A percentile compares a stretch with the other conserved stretches of the same genome.
phyloP scores from a whole-genome alignment of 2,888 invertebrate genomes.

The Folsomia candida region DNA sequence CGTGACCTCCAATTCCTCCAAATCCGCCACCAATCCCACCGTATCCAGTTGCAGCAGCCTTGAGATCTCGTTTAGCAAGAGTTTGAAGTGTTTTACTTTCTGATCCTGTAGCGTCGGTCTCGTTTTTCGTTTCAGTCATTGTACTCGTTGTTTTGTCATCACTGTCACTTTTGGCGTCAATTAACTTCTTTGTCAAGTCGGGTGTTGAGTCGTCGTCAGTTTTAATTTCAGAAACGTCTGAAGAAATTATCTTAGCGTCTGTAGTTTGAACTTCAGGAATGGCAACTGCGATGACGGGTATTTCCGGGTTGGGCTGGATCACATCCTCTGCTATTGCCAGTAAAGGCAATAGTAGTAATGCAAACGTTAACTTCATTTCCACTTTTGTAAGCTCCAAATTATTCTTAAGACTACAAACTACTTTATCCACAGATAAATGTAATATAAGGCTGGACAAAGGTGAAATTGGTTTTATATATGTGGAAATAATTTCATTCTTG shows the following conservation, averaged over 20 bases:
- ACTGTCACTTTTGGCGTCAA: slow-evolving; percentile 1
- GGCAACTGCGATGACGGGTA: slow-evolving; percentile 11
- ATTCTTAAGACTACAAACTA: not conserved
- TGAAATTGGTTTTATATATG: not conserved
- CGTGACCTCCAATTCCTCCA: slow-evolving; percentile 21
- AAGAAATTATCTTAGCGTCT: not conserved
- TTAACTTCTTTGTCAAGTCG: not conserved
- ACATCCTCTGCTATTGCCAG: slow-evolving; percentile 22
- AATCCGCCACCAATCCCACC: slow-evolving; percentile 17
- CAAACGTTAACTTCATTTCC: not conserved
- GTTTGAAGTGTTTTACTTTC: slow-evolving; percentile 9
- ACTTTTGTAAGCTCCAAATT: not conserved
- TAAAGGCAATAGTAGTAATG: slow-evolving; percentile 8
- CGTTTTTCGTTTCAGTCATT: slow-evolving; percentile 6
- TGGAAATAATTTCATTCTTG: no score
- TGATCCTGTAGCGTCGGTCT: not conserved
- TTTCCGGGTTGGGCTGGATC: not conserved
- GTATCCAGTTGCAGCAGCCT: slow-evolving; percentile 37
- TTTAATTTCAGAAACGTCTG: not conserved
- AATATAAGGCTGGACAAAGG: not conserved
- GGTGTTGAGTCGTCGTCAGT: no score
- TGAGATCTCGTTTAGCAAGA: slow-evolving; percentile 33
- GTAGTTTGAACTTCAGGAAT: slow-evolving; percentile 18
- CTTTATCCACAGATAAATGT: not conserved
- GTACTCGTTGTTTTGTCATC: not conserved